phyloP scores from a whole-genome alignment of 2,797 vertebrate species.

The Smutsia gigantea region DNA sequence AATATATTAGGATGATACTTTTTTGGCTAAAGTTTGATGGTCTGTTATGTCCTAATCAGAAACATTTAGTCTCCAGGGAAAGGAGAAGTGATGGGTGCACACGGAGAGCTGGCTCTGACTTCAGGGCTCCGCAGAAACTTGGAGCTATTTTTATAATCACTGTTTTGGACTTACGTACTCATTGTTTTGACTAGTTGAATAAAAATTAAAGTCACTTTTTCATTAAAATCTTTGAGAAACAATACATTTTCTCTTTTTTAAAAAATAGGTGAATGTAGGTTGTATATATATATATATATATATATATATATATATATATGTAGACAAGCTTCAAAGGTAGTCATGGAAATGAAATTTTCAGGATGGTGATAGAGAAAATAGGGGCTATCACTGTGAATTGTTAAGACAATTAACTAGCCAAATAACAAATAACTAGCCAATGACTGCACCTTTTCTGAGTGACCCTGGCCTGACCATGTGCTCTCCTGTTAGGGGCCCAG shows the following conservation, averaged over 20 bases:
- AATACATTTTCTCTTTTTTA: neutral
- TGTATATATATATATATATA: too few species aligned
- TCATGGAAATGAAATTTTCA: neutral
- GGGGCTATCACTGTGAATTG: neutral
- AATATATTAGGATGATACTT: neutral
- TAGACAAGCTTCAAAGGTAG: neutral
- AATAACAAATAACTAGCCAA: neutral
- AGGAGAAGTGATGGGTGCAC: neutral
- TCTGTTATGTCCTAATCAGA: neutral
- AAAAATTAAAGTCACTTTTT: neutral
- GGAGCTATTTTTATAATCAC: neutral
- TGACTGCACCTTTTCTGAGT: neutral
- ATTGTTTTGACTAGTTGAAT: slow-evolving; percentile 40
- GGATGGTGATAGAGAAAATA: neutral
- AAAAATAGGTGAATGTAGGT: too few species aligned
- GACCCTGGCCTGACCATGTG: neutral
- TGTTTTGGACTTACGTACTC: neutral
- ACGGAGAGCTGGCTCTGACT: neutral
- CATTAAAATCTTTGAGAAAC: neutral
- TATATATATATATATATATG: too few species aligned
- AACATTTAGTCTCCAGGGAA: neutral
- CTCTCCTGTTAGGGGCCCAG: neutral
- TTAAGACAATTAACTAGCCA: too few species aligned
- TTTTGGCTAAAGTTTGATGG: neutral
- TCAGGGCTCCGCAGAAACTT: neutral